Evolutionary conservation across 2,113 vertebrate genomes (phyloP).

Genomic region (Hippocampus mohnikei): DNA sequence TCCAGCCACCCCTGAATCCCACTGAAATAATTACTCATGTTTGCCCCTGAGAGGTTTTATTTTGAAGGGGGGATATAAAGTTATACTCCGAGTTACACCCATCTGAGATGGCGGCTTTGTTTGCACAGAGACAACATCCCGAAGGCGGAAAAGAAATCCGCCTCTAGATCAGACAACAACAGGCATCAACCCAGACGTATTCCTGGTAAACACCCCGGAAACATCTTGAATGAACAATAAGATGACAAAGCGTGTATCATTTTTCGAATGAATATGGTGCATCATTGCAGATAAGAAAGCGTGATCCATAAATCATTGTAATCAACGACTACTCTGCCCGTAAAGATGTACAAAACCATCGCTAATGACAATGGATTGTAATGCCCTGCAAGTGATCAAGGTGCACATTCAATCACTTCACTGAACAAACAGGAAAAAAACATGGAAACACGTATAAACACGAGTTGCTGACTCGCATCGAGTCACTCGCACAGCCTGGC

Average conservation of each 20-base stretch:
- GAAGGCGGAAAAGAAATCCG: slow-evolving; percentile 11
- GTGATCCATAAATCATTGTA: too few species aligned
- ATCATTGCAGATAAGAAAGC: too few species aligned
- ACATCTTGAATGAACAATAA: background rate
- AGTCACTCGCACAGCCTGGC: too few species aligned
- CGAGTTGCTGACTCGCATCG: too few species aligned
- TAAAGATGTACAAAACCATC: too few species aligned
- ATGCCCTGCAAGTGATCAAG: too few species aligned
- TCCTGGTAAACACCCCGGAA: slow-evolving; percentile 2
- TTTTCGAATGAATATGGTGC: too few species aligned
- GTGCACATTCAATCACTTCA: too few species aligned
- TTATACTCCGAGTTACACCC: slow-evolving; percentile 22
- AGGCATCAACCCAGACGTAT: background rate
- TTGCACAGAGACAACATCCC: slow-evolving; percentile 19
- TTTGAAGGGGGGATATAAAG: slow-evolving; percentile 22
- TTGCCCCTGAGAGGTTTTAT: slow-evolving; percentile 28
- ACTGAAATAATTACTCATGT: slow-evolving; percentile 49
- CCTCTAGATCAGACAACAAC: slow-evolving; percentile 24
- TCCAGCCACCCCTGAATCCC: slow-evolving; percentile 50
- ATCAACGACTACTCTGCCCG: too few species aligned
- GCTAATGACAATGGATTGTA: too few species aligned
- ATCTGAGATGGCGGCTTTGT: slow-evolving; percentile 20
- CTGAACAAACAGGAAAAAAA: too few species aligned
- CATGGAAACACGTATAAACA: too few species aligned
- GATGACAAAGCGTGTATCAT: background rate